phyloP scores from a whole-genome alignment of 2,113 vertebrate genomes.

The Anoura caudifer region DNA sequence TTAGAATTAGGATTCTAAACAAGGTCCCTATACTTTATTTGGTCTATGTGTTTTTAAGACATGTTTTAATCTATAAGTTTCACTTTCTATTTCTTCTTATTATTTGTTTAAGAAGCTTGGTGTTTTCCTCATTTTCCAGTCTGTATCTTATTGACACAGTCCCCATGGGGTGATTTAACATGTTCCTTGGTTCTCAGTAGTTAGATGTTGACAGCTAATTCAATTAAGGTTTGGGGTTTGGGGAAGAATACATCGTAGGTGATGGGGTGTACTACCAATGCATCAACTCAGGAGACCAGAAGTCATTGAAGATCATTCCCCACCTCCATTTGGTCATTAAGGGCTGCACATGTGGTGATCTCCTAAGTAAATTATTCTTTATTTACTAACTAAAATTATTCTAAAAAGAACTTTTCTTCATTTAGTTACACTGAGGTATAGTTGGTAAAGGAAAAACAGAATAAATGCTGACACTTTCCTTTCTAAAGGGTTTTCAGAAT shows the following conservation, averaged over 20 bases:
- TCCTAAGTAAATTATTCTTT: background rate
- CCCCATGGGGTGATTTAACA: background rate
- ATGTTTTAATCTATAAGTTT: background rate
- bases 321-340: background rate
- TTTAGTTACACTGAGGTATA: background rate
- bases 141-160: background rate
- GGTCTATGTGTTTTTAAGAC: background rate
- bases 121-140: background rate
- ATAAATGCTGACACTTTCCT: background rate
- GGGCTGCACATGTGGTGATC: background rate
- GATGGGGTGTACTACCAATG: background rate
- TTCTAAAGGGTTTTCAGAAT: background rate
- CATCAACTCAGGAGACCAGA: background rate
- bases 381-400: background rate
- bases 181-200: background rate
- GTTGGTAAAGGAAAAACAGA: background rate
- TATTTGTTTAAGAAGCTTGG: background rate
- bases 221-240: background rate
- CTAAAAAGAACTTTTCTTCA: background rate
- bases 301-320: background rate
- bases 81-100: background rate
- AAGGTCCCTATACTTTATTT: background rate
- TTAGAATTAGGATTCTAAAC: conserved; percentile 15
- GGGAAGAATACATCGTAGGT: background rate
- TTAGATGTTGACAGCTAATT: background rate